phyloP scores from a whole-genome alignment of 1,140 invertebrate genomes.

The Trichonephila clavata region DNA sequence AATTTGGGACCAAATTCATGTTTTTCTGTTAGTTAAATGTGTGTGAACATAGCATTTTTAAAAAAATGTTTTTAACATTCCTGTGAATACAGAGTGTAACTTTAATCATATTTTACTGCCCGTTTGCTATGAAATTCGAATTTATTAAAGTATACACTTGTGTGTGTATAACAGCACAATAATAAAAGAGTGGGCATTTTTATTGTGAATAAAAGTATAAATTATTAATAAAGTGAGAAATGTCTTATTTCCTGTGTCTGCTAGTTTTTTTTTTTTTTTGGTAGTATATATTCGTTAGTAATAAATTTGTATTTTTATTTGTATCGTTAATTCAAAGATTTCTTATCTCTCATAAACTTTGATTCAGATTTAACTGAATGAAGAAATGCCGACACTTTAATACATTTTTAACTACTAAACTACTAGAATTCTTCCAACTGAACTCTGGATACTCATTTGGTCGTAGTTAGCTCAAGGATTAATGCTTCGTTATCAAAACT shows the following conservation, averaged over 20 bases:
- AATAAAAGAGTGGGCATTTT: conserved; percentile 63
- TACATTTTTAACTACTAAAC: too few species aligned
- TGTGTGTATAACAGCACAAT: conserved; percentile 61
- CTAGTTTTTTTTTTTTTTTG: neutral
- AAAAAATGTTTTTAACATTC: conserved; percentile 73
- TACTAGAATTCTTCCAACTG: too few species aligned
- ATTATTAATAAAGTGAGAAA: conserved; percentile 57
- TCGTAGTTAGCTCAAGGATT: too few species aligned
- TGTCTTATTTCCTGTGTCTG: neutral
- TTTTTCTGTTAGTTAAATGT: conserved; percentile 35
- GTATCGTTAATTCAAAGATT: too few species aligned
- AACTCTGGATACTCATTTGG: too few species aligned
- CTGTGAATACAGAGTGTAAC: conserved; percentile 61
- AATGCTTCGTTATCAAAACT: too few species aligned
- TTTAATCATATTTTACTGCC: conserved; percentile 54
- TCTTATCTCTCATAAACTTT: too few species aligned
- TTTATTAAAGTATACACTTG: conserved; percentile 40
- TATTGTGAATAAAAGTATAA: conserved; percentile 74
- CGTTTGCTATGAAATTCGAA: conserved; percentile 65
- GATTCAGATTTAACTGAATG: too few species aligned
- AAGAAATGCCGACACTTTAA: too few species aligned
- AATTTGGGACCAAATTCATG: conserved; percentile 56
- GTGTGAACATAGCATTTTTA: conserved; percentile 69
- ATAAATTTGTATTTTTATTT: too few species aligned
- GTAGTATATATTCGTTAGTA: too few species aligned